These are phyloP conservation scores for Galago senegalensis DNA, from an alignment of 2,797 vertebrate genomes.

Conservation along the genomic window DNA sequence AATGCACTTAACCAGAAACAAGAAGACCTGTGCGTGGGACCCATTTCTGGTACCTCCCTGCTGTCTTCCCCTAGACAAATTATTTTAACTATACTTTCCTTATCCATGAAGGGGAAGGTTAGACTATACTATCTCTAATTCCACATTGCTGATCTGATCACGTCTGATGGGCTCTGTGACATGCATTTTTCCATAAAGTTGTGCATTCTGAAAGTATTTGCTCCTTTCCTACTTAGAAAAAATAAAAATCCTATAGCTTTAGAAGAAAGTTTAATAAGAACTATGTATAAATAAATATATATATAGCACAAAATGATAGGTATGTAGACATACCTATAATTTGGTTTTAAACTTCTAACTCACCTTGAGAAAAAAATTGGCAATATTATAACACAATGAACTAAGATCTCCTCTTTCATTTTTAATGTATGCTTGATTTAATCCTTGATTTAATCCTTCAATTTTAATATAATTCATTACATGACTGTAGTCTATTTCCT, in stretches of 20 bases:
- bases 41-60: neutral
- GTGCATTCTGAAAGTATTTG: neutral
- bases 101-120: neutral
- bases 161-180: neutral
- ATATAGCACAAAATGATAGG: neutral
- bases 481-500: neutral
- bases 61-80: neutral
- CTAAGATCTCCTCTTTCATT: slow-evolving; percentile 7
- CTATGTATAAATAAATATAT: neutral
- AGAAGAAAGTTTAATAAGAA: neutral
- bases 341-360: neutral
- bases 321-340: neutral
- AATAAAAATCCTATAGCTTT: neutral
- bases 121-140: neutral
- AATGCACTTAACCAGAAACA: neutral
- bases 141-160: neutral
- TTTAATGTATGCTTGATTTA: slow-evolving; percentile 20
- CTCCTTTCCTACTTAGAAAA: neutral
- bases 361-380: neutral
- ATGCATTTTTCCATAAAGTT: slow-evolving; percentile 9
- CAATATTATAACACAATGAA: neutral
- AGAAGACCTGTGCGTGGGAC: neutral
- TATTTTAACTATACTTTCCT: neutral
- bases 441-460: slow-evolving; percentile 64
- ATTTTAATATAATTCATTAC: neutral